Evolutionary conservation across 2,113 vertebrate genomes (phyloP).

Genomic region (Ondatra zibethicus): DNA sequence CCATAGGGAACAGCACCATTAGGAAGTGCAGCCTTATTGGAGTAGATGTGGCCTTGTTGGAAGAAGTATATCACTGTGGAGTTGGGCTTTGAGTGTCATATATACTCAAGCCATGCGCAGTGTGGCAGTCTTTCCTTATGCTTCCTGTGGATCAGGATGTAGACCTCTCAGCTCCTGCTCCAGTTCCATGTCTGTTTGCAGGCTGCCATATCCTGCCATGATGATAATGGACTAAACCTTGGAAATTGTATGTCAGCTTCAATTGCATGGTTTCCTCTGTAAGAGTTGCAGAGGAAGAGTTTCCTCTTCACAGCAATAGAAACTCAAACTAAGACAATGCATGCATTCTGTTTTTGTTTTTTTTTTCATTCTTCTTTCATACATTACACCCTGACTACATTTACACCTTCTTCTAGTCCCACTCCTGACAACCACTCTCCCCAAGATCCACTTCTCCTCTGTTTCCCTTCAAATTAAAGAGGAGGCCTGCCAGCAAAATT

Average conservation of each 20-base stretch:
- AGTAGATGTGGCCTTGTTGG: background rate
- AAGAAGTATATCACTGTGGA: background rate
- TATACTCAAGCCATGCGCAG: background rate
- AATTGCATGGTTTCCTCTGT: background rate
- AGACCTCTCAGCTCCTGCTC: background rate
- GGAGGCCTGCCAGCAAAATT: background rate
- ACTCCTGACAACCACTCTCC: background rate
- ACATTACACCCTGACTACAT: background rate
- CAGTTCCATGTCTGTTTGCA: background rate
- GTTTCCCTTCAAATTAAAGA: background rate
- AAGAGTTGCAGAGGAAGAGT: background rate
- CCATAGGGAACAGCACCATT: background rate
- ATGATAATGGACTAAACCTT: background rate
- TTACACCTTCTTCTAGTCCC: background rate
- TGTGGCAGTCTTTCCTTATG: background rate
- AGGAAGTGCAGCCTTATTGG: background rate
- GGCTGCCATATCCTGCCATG: background rate
- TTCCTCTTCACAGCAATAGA: background rate
- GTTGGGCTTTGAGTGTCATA: background rate
- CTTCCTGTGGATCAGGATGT: background rate
- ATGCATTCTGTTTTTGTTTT: background rate
- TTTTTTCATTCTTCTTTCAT: background rate
- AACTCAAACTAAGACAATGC: background rate
- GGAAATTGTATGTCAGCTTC: background rate
- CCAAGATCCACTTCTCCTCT: background rate